phyloP scores from a whole-genome alignment of 1,140 invertebrate genomes.

The Halictus rubicundus region DNA sequence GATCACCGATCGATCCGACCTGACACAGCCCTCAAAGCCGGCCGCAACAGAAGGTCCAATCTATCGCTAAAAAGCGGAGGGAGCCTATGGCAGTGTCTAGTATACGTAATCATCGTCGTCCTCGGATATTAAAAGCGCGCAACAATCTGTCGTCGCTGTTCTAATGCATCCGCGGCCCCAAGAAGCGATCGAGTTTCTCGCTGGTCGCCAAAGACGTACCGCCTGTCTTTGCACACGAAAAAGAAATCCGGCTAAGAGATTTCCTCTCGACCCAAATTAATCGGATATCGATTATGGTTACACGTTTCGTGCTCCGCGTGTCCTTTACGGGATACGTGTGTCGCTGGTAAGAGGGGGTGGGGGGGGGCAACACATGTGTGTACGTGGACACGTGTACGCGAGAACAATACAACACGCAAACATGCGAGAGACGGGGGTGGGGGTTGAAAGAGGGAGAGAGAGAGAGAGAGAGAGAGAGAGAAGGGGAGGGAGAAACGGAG shows the following conservation, averaged over 20 bases:
- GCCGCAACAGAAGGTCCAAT: not conserved
- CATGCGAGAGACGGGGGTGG: not conserved
- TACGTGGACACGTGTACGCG: conserved; percentile 24
- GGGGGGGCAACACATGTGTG: conserved; percentile 30
- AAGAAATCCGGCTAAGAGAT: not conserved
- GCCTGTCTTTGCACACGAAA: too few species aligned
- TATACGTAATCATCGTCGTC: not conserved
- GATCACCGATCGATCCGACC: not conserved
- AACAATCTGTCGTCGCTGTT: not conserved
- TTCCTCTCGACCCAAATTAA: conserved; percentile 26
- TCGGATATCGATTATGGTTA: conserved; percentile 47
- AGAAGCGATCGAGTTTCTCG: not conserved
- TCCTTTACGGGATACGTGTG: not conserved
- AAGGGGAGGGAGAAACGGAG: not conserved
- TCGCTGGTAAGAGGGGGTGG: too few species aligned
- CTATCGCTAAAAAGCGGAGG: not conserved
- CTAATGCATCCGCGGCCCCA: not conserved
- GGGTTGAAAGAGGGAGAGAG: too few species aligned
- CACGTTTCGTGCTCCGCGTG: not conserved
- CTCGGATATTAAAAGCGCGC: conserved; percentile 20
- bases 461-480: not conserved
- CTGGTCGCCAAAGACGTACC: not conserved
- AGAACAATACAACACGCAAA: not conserved
- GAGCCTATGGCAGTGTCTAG: not conserved
- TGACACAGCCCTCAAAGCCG: not conserved